These are phyloP conservation scores for Cataglyphis livida DNA, from an alignment of 2,888 invertebrate species.

Conservation along the genomic window DNA sequence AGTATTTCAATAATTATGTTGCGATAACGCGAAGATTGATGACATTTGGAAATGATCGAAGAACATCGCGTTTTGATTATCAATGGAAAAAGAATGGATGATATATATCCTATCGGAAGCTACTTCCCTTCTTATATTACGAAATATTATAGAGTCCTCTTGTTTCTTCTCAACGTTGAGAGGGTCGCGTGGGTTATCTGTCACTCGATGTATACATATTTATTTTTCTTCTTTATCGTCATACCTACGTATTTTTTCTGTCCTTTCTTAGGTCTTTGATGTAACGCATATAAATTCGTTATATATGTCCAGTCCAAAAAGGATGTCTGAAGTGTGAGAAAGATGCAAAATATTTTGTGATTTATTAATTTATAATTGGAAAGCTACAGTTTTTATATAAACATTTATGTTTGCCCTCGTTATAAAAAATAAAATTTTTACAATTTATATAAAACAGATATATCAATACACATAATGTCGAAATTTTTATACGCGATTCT, in stretches of 20 bases:
- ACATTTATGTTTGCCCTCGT: not conserved
- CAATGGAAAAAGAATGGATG: not conserved
- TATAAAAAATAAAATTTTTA: not conserved
- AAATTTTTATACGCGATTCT: not conserved
- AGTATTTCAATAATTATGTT: not conserved
- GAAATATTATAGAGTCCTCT: not conserved
- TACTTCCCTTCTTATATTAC: not conserved
- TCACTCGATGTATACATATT: not conserved
- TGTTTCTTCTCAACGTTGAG: not conserved
- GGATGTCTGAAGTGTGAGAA: not conserved
- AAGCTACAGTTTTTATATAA: not conserved
- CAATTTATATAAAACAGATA: not conserved
- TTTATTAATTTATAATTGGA: slow-evolving; percentile 6
- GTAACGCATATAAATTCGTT: not conserved
- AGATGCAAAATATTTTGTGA: not conserved
- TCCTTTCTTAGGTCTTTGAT: not conserved
- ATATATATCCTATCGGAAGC: not conserved
- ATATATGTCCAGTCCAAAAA: not conserved
- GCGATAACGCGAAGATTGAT: not conserved
- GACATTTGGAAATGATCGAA: not conserved
- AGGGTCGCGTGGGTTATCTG: slow-evolving; percentile 40
- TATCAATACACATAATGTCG: not conserved
- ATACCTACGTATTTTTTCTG: slow-evolving; percentile 4
- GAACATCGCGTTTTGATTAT: not conserved
- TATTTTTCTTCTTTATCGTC: slow-evolving; percentile 34